Conservation (phyloP, 2,888 invertebrate genomes). For the Meta bourneti region DNA sequence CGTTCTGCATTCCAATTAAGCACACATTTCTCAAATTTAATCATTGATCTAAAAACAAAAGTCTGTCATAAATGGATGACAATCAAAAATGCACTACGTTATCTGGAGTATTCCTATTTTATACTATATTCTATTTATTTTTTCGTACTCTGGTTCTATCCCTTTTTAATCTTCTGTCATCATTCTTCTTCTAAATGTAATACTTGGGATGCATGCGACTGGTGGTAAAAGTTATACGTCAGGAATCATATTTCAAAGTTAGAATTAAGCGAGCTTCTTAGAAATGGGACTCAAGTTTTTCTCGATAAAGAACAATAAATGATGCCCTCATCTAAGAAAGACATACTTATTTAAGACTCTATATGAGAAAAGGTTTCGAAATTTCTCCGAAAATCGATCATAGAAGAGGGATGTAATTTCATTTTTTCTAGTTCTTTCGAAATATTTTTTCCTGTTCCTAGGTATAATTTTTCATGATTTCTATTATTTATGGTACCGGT, state of each 20-base stretch:
- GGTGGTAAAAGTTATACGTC: conserved; percentile 60
- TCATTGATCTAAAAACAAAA: no score
- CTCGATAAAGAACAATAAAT: conserved; percentile 65
- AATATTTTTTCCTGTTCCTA: neutral
- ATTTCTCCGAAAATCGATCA: conserved; percentile 39
- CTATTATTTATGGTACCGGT: neutral
- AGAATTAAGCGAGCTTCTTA: conserved; percentile 57
- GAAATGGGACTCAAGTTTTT: conserved; percentile 39
- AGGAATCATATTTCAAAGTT: conserved; percentile 60
- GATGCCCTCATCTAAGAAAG: conserved; percentile 13
- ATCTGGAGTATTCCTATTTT: conserved; percentile 14
- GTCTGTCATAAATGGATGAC: no score
- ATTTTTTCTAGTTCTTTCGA: conserved; percentile 15
- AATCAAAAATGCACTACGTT: no score
- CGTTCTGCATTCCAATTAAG: no score
- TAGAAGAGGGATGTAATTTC: conserved; percentile 39
- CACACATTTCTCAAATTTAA: no score
- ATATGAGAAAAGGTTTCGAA: conserved; percentile 1
- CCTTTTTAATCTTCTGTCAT: neutral
- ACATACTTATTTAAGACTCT: conserved; percentile 58
- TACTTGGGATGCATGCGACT: conserved; percentile 19
- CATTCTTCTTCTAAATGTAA: conserved; percentile 32
- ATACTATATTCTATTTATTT: neutral
- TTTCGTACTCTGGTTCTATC: neutral
- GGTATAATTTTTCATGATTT: conserved; percentile 9